These are phyloP conservation scores for Salvelinus sp. DNA, from an alignment of 2,113 vertebrate genomes.

Conservation along the genomic window DNA sequence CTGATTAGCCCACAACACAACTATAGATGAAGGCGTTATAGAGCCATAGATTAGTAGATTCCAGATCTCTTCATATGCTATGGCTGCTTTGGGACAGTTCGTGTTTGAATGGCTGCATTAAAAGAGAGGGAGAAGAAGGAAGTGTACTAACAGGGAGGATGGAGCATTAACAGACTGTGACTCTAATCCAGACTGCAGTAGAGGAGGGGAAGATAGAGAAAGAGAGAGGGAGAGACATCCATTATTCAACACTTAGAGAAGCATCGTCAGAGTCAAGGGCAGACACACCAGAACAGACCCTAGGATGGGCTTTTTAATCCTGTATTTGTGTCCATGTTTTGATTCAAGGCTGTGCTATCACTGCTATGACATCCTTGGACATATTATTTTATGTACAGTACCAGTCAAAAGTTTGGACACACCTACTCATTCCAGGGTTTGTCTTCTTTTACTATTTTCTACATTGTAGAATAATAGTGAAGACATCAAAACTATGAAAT, in stretches of 20 bases:
- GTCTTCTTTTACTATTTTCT: no score
- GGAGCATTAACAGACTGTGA: background rate
- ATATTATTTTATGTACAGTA: background rate
- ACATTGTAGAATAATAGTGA: no score
- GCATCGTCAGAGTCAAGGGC: slow-evolving; percentile 20
- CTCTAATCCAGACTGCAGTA: background rate
- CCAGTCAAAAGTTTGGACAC: no score
- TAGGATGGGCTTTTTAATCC: slow-evolving; percentile 21
- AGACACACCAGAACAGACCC: slow-evolving; percentile 11
- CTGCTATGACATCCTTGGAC: slow-evolving; percentile 9
- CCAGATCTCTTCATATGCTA: background rate
- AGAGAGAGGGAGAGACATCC: slow-evolving; percentile 7
- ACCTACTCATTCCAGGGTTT: no score
- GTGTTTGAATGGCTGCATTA: background rate
- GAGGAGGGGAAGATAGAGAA: background rate
- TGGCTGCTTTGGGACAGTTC: background rate
- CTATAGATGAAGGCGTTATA: background rate
- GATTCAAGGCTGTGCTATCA: slow-evolving; percentile 18
- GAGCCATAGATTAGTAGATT: background rate
- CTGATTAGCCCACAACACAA: background rate
- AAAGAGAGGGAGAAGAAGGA: background rate
- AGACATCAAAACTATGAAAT: no score
- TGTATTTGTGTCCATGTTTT: slow-evolving; percentile 1
- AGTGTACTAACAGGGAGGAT: background rate
- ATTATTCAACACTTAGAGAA: slow-evolving; percentile 18